Base-by-base conservation (phyloP, 2,888 invertebrate genomes). In the Lysandra coridon region DNA sequence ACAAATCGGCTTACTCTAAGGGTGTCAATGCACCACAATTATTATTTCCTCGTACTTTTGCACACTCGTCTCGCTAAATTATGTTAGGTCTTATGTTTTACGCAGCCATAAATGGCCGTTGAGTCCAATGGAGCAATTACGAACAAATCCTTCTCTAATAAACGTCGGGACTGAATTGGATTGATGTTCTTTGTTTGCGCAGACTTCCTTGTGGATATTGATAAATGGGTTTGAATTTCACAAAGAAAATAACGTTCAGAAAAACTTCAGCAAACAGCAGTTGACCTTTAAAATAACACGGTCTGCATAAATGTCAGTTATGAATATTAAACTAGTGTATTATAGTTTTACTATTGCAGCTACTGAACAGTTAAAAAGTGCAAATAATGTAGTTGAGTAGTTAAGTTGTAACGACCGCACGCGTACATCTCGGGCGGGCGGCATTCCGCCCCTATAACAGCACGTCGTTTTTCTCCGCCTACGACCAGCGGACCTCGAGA, bases 1-100 rank as follows among this genome's bases (percentile, higher is more conserved):
- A 76, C 76, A 76, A 57, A 76, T 76, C 76, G 57, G 57, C 76
- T 76, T 76, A 76, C 33, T 57, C 53, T 76, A 76, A 76, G 76
- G 57, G 53, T 76, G 53, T 76, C 76, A 57, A 17, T 76, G 76
- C 57, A 53, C 76, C 57, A 57, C 76, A 57, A 33, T 76, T 76
- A 76, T 69, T 69, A 69, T 69, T 69, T 69, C 69, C 76, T 76
- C 49, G 76, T 76, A 76, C 33, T 69, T 37, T 69, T 69, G 33
- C 69, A 69, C 69, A 69, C 33, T 17, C 69, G 33, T 69, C 33
- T 12, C 33, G 69, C 64, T 17, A 69, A 69, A 69, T 69, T 69
- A 64, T 64, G 69, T 69, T 33, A 69, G 69, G 69, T 69, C 30
- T 69, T 69, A 69, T 69, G 69, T 69, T 69, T 69, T 14, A 69